These are phyloP conservation scores for Lordiphosa fenestrarum DNA, from an alignment of 2,888 invertebrate species.

Conservation along the genomic window DNA sequence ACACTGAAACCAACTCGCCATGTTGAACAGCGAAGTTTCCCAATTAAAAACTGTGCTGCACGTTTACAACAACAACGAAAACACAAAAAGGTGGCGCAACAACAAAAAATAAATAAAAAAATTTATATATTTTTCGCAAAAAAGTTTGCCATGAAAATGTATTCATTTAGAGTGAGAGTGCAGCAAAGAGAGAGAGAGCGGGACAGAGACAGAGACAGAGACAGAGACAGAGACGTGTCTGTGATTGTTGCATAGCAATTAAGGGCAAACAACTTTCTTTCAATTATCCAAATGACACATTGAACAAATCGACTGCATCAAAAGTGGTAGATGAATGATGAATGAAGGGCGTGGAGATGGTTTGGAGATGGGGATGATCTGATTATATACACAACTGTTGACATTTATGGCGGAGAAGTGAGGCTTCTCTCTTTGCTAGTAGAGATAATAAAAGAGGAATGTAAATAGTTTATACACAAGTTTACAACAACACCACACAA, in stretches of 20 bases:
- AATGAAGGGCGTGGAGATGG: neutral
- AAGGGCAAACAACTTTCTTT: conserved; percentile 37
- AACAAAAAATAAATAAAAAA: conserved; percentile 8
- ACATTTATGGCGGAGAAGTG: conserved; percentile 4
- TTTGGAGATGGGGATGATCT: neutral
- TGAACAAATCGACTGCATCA: conserved; percentile 29
- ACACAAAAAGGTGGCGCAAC: conserved; percentile 10
- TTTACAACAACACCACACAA: conserved; percentile 13
- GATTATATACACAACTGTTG: neutral
- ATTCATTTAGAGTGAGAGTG: conserved; percentile 19
- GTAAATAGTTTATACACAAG: neutral
- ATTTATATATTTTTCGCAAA: conserved; percentile 2
- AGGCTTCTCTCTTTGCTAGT: neutral
- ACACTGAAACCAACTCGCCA: conserved; percentile 3
- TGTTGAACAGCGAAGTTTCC: conserved; percentile 30
- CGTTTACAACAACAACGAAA: conserved; percentile 9
- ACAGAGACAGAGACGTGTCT: conserved; percentile 1
- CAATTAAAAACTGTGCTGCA: conserved; percentile 34
- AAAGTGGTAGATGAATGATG: neutral
- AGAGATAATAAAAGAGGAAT: neutral
- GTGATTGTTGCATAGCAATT: conserved; percentile 12
- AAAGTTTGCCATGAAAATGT: conserved; percentile 34
- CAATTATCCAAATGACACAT: conserved; percentile 45
- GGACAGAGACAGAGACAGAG: neutral
- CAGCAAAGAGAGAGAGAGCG: neutral